Evolutionary conservation across 37 sponge, comb jelly and placozoan genomes (phyloP).

Genomic region (Bolinopsis microptera): DNA sequence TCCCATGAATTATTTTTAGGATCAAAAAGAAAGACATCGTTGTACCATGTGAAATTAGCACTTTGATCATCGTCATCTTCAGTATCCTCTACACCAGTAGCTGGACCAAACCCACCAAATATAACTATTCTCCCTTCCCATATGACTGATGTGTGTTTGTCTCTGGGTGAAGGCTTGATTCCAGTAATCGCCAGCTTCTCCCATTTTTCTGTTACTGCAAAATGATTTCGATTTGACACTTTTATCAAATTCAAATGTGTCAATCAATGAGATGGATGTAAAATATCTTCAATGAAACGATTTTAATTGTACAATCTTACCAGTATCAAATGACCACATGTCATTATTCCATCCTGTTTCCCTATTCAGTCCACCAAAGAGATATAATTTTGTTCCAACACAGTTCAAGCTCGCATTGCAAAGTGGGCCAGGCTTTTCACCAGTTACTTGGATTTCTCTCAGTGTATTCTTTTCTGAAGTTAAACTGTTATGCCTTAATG

Average conservation of each 20-base stretch:
- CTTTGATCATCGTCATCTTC: background rate
- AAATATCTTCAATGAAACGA: too few relatives aligned
- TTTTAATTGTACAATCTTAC: background rate
- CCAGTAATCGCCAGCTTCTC: background rate
- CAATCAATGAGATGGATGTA: background rate
- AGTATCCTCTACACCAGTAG: constrained; percentile 12
- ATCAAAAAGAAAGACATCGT: constrained; percentile 6
- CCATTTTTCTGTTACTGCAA: background rate
- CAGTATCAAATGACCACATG: constrained; percentile 13
- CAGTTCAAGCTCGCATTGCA: background rate
- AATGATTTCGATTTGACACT: background rate
- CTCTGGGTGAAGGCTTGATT: constrained; percentile 32
- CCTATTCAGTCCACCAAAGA: constrained; percentile 26
- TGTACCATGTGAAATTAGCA: constrained; percentile 8
- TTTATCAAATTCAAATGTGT: background rate
- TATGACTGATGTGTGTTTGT: background rate
- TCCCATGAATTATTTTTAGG: constrained; percentile 1
- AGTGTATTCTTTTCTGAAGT: background rate
- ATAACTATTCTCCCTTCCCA: background rate
- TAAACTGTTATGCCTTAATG: too few relatives aligned
- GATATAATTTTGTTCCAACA: background rate
- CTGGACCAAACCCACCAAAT: constrained; percentile 55
- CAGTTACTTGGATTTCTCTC: background rate
- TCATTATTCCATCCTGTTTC: constrained; percentile 49
- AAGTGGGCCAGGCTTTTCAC: constrained; percentile 12